phyloP scores from a whole-genome alignment of 2,113 vertebrate species.

The Chaetura pelagica region DNA sequence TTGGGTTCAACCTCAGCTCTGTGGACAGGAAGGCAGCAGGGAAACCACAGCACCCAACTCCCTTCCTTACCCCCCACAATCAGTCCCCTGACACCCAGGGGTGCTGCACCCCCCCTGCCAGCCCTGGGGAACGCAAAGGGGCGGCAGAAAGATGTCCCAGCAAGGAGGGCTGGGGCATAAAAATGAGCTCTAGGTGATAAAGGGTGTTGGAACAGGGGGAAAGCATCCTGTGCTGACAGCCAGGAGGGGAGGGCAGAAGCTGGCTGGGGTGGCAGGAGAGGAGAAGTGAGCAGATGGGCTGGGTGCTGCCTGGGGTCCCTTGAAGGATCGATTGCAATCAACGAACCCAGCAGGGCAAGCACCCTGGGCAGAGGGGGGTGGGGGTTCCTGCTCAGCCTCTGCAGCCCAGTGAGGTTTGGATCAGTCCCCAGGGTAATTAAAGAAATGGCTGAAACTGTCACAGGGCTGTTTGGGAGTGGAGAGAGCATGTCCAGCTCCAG shows the following conservation, averaged over 20 bases:
- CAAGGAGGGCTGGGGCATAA: neutral
- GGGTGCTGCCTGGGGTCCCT: neutral
- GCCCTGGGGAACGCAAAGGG: neutral
- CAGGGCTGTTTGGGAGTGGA: neutral
- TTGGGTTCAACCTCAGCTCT: accelerated
- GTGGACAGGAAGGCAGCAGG: accelerated
- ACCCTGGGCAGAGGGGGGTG: neutral
- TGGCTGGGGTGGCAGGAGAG: neutral
- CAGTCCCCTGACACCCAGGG: accelerated
- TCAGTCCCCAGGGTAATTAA: neutral
- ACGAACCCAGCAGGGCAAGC: neutral
- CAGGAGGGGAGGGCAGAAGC: neutral
- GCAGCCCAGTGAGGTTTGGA: neutral
- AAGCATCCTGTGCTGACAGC: neutral
- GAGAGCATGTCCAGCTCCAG: neutral
- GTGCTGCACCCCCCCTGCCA: neutral
- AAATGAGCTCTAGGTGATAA: neutral
- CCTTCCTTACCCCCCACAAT: neutral
- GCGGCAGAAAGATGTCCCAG: neutral
- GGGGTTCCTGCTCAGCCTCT: neutral
- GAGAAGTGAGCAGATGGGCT: neutral
- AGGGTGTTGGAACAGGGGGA: neutral
- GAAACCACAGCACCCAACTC: neutral
- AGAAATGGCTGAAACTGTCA: neutral
- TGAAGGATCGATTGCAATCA: neutral